Conservation (phyloP, 2,888 invertebrate species). For the Tipula unca region DNA sequence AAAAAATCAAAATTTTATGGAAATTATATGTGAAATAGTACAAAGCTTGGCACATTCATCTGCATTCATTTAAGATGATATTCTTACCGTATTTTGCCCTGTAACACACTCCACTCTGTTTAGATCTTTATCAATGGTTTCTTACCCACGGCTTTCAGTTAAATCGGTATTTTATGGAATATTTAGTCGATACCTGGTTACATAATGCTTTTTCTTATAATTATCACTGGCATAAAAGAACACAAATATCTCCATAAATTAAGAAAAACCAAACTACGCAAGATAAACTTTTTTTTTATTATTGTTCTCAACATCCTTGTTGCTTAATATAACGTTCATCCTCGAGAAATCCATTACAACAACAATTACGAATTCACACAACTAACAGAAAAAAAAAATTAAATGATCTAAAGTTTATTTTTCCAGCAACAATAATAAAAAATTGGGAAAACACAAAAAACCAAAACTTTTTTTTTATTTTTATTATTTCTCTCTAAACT, state of each 20-base stretch:
- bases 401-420: background rate
- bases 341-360: background rate
- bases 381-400: background rate
- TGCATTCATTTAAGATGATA: too few species aligned
- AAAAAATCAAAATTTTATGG: too few species aligned
- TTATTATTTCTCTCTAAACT: background rate
- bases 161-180: too few species aligned
- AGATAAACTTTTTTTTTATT: background rate
- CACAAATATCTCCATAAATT: background rate
- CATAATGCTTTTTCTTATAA: too few species aligned
- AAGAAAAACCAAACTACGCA: background rate
- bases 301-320: background rate
- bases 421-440: background rate
- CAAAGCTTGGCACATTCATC: too few species aligned
- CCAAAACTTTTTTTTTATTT: background rate
- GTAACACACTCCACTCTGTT: too few species aligned
- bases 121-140: too few species aligned
- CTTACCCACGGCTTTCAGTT: too few species aligned
- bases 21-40: too few species aligned
- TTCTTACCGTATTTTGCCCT: too few species aligned
- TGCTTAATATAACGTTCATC: background rate
- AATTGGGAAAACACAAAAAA: background rate
- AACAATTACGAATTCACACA: background rate
- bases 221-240: too few species aligned
- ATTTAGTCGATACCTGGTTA: too few species aligned